Percentiles rank a stretch among this genome's conserved stretches.
These are phyloP conservation scores for Melanophora roralis DNA, from an alignment of 2,888 invertebrate genomes.

Conservation along the genomic window DNA sequence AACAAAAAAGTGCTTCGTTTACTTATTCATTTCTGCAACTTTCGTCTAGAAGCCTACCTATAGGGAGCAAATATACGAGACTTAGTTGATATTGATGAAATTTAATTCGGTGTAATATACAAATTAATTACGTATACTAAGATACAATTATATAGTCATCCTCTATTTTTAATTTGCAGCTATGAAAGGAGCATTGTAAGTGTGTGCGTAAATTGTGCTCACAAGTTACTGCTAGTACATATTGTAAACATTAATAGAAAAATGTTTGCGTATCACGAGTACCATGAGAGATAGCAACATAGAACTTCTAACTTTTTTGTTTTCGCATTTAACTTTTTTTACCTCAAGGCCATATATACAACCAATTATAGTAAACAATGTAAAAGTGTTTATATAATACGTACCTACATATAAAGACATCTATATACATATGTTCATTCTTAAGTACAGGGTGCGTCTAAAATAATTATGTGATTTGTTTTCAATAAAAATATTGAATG, in stretches of 20 bases:
- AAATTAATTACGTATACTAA: background rate
- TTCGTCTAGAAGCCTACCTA: background rate
- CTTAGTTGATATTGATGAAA: background rate
- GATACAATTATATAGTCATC: no score
- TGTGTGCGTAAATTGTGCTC: background rate
- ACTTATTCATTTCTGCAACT: constrained; percentile 26
- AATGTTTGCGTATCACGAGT: constrained; percentile 54
- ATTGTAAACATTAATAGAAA: constrained; percentile 42
- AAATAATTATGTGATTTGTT: no score
- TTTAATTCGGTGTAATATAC: no score
- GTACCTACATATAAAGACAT: no score
- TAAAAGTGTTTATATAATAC: constrained; percentile 17
- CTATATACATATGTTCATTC: no score
- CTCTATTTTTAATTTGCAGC: no score
- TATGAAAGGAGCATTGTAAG: background rate
- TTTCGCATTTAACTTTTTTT: background rate
- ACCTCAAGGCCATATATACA: constrained; percentile 43
- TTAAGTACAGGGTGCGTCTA: no score
- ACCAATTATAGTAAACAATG: constrained; percentile 54
- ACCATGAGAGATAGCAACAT: constrained; percentile 49
- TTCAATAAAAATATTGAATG: no score
- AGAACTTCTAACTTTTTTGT: constrained; percentile 33
- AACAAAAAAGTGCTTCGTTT: background rate
- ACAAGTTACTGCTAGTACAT: constrained; percentile 8
- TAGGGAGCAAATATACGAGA: constrained; percentile 5